These are phyloP conservation scores for Cheilinus undulatus DNA, from an alignment of 2,113 vertebrate genomes.

Conservation along the genomic window DNA sequence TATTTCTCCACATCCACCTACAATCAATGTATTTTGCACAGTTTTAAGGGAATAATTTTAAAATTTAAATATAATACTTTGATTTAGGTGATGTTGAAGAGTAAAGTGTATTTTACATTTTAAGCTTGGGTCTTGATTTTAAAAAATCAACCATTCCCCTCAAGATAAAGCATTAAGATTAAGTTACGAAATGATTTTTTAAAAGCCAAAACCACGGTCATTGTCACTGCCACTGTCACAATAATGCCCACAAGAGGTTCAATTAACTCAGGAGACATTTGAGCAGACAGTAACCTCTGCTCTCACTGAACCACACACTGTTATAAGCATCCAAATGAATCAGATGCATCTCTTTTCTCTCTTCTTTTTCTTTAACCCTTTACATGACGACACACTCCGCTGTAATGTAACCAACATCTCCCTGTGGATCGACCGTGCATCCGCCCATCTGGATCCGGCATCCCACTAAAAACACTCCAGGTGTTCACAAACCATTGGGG, in stretches of 20 bases:
- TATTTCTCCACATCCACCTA: background rate
- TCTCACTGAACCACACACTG: conserved; percentile 5
- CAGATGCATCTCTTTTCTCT: conserved; percentile 14
- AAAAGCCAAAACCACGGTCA: background rate
- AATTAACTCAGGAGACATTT: background rate
- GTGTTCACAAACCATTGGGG: conserved; percentile 77
- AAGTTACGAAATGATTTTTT: background rate
- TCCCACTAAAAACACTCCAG: conserved; percentile 81
- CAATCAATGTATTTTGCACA: background rate
- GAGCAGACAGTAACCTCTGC: conserved; percentile 6
- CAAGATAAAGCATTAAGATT: background rate
- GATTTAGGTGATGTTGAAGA: background rate
- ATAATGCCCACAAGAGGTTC: background rate
- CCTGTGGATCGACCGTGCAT: conserved; percentile 67
- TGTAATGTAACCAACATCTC: conserved; percentile 58
- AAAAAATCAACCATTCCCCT: background rate
- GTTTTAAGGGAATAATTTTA: background rate
- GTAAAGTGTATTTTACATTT: background rate
- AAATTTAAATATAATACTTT: no score
- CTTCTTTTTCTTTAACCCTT: conserved; percentile 53
- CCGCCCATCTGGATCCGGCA: conserved; percentile 72
- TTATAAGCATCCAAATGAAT: conserved; percentile 7
- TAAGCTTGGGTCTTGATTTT: background rate
- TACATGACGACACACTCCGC: conserved; percentile 17
- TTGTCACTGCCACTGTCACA: background rate